Evolutionary conservation across 1,140 invertebrate species (phyloP).

Genomic region (Streblospio benedicti): DNA sequence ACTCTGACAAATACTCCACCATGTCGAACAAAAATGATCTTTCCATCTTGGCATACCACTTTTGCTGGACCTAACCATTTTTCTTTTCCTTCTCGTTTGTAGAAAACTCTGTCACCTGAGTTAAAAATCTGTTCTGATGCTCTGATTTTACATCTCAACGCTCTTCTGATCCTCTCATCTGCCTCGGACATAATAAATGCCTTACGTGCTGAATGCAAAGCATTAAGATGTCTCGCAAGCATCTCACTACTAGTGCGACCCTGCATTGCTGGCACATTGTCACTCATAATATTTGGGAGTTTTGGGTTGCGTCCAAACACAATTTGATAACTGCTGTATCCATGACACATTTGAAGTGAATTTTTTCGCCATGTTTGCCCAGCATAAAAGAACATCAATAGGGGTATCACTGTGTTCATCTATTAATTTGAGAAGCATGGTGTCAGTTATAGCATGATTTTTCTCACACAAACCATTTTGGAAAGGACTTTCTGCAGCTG

Average conservation of each 20-base stretch:
- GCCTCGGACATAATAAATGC: constrained; percentile 18
- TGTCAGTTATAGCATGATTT: not conserved
- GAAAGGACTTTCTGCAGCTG: not conserved
- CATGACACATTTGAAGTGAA: constrained; percentile 23
- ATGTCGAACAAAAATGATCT: constrained; percentile 21
- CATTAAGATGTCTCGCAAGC: constrained; percentile 19
- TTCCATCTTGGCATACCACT: constrained; percentile 18
- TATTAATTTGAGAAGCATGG: constrained; percentile 8
- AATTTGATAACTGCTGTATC: constrained; percentile 10
- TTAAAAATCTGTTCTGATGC: constrained; percentile 18
- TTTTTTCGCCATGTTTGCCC: constrained; percentile 23
- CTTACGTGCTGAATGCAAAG: constrained; percentile 16
- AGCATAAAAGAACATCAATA: constrained; percentile 11
- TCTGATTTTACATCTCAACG: constrained; percentile 18
- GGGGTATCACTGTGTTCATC: constrained; percentile 9
- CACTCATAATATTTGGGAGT: constrained; percentile 14
- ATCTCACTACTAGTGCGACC: constrained; percentile 16
- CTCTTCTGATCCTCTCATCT: constrained; percentile 16
- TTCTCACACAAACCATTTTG: not conserved
- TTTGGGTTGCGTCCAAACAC: constrained; percentile 8
- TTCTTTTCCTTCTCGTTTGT: constrained; percentile 18
- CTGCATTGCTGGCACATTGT: constrained; percentile 11
- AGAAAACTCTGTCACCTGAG: constrained; percentile 20
- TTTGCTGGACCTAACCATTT: constrained; percentile 10
- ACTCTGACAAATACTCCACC: constrained; percentile 13